These are phyloP conservation scores for Gavialis gangeticus DNA, from an alignment of 2,113 vertebrate species.

Conservation along the genomic window DNA sequence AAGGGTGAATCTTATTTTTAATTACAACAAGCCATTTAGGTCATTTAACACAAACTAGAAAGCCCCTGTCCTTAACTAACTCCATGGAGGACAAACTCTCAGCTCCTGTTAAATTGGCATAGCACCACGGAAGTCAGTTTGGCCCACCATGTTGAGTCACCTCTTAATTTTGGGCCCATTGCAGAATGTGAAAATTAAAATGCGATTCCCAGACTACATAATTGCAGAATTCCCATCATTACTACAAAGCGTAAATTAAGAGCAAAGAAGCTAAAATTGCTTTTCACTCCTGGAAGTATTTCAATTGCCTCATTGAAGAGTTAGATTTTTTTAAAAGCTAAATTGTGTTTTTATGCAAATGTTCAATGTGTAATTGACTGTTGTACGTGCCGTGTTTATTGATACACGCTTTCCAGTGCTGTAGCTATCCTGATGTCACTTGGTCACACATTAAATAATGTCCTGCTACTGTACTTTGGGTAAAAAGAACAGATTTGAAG, in stretches of 20 bases:
- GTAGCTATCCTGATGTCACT: background rate
- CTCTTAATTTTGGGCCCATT: background rate
- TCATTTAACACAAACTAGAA: background rate
- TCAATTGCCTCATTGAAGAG: background rate
- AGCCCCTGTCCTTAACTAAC: background rate
- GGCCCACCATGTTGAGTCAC: background rate
- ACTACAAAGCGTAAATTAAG: background rate
- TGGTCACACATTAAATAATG: constrained; percentile 63
- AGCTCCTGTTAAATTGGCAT: background rate
- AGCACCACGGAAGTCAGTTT: background rate
- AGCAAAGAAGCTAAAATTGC: background rate
- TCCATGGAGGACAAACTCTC: background rate
- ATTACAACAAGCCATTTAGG: background rate
- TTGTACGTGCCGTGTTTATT: constrained; percentile 45
- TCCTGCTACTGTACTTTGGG: background rate
- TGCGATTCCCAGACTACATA: background rate
- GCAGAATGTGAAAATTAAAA: fast-evolving
- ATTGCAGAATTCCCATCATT: background rate
- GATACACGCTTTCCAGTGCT: constrained; percentile 20
- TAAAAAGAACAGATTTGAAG: constrained; percentile 50
- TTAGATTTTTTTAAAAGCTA: background rate
- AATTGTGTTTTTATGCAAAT: background rate
- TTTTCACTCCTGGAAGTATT: background rate
- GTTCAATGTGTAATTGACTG: constrained; percentile 3
- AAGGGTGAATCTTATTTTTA: background rate